Evolutionary conservation across 2,888 invertebrate species (phyloP).

Genomic region (Aquatica leii): DNA sequence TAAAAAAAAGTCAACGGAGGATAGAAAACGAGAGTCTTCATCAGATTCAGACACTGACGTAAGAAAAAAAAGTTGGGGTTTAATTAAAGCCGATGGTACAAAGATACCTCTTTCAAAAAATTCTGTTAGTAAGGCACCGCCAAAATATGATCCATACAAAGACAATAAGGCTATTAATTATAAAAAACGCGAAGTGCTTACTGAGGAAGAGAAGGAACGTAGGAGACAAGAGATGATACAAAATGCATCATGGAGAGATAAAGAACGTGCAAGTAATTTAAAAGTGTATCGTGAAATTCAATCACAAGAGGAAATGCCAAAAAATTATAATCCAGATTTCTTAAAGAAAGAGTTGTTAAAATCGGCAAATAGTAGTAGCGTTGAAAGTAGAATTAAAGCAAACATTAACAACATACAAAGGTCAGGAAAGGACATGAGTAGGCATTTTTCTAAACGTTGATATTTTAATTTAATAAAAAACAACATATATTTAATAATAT

Average conservation of each 20-base stretch:
- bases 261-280: slow-evolving; percentile 70
- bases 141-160: slow-evolving; percentile 34
- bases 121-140: slow-evolving; percentile 12
- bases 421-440: slow-evolving; percentile 79
- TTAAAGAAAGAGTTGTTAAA: slow-evolving; percentile 70
- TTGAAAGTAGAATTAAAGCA: slow-evolving; percentile 85
- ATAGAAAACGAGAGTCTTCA: neutral
- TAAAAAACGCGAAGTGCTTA: slow-evolving; percentile 55
- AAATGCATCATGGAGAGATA: slow-evolving; percentile 77
- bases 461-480: too few relatives aligned
- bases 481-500: too few relatives aligned
- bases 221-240: slow-evolving; percentile 82
- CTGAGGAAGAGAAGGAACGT: slow-evolving; percentile 74
- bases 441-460: slow-evolving; percentile 72
- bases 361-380: slow-evolving; percentile 72
- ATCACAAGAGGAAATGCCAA: slow-evolving; percentile 59
- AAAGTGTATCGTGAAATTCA: slow-evolving; percentile 69
- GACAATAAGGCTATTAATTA: slow-evolving; percentile 9
- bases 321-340: slow-evolving; percentile 65
- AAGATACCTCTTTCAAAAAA: slow-evolving; percentile 45
- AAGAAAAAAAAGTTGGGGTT: slow-evolving; percentile 53
- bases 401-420: slow-evolving; percentile 92
- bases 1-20: neutral
- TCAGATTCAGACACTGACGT: slow-evolving; percentile 30
- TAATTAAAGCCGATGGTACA: slow-evolving; percentile 58